A percentile compares a stretch with the other conserved stretches of the same genome.
Conservation (phyloP, 1,140 invertebrate species). For the Mycetomoellerius zeteki region DNA sequence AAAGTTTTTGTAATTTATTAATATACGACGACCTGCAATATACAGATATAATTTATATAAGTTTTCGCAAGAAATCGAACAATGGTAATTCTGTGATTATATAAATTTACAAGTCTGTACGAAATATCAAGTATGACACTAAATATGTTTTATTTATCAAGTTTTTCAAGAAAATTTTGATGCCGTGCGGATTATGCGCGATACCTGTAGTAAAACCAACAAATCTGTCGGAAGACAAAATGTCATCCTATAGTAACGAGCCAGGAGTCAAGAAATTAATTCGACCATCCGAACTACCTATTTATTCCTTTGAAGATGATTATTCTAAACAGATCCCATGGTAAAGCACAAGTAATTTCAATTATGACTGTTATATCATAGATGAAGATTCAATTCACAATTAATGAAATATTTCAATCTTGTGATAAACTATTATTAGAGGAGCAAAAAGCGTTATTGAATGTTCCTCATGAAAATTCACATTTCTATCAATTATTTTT, state of each 20-base stretch:
- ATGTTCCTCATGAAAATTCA: not conserved
- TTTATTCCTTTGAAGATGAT: conserved; percentile 80
- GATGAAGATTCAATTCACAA: not conserved
- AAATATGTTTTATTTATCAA: conserved; percentile 67
- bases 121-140: conserved; percentile 11
- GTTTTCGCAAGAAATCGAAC: not conserved
- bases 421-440: not conserved
- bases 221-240: conserved; percentile 60
- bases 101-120: conserved; percentile 5
- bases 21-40: not conserved
- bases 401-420: conserved; percentile 16
- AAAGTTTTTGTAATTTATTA: not conserved
- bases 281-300: conserved; percentile 83
- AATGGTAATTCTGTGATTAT: conserved; percentile 60
- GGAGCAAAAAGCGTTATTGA: not conserved
- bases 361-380: conserved; percentile 15
- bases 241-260: conserved; percentile 67
- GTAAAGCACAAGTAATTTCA: conserved; percentile 85
- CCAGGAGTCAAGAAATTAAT: conserved; percentile 74
- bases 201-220: conserved; percentile 77
- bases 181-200: conserved; percentile 85
- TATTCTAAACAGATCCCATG: conserved; percentile 76
- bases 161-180: conserved; percentile 85
- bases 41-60: conserved; percentile 14
- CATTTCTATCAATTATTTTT: not conserved